Conservation (phyloP, 1,140 invertebrate species). For the Zaprionus inermis region DNA sequence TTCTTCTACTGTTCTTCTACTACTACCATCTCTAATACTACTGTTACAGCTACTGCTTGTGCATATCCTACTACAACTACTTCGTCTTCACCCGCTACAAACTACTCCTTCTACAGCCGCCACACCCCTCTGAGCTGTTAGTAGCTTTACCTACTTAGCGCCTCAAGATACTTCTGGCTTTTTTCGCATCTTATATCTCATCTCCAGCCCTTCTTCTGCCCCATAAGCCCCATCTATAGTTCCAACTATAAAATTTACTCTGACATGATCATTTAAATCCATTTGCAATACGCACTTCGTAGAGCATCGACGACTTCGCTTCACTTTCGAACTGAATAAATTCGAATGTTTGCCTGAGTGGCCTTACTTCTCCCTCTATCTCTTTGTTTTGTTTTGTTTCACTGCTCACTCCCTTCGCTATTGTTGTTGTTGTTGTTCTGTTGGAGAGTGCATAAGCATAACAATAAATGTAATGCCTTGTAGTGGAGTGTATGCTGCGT, state of each 20-base stretch:
- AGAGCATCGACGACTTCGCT: not conserved
- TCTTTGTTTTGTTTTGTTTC: not conserved
- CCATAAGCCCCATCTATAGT: not conserved
- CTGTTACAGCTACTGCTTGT: not conserved
- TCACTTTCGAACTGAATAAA: slow-evolving; percentile 32
- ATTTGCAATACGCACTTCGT: slow-evolving; percentile 6
- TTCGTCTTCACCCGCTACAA: not conserved
- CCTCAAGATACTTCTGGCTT: not conserved
- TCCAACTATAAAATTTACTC: not conserved
- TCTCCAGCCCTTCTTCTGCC: not conserved
- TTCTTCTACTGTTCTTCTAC: not conserved
- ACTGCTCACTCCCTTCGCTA: not conserved
- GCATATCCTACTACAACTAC: not conserved
- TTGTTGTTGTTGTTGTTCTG: not conserved
- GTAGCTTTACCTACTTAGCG: too few relatives aligned
- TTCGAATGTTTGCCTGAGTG: slow-evolving; percentile 25
- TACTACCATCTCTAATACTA: not conserved
- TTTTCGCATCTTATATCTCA: not conserved
- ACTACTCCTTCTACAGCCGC: not conserved
- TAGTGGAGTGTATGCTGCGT: slow-evolving; percentile 33
- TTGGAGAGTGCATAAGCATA: slow-evolving; percentile 45
- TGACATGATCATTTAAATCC: not conserved
- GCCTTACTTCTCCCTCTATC: not conserved
- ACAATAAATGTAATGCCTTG: slow-evolving; percentile 45
- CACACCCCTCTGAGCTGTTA: too few relatives aligned